These are phyloP conservation scores for Epinephelus coioides DNA, from an alignment of 2,797 vertebrate species.

Conservation along the genomic window DNA sequence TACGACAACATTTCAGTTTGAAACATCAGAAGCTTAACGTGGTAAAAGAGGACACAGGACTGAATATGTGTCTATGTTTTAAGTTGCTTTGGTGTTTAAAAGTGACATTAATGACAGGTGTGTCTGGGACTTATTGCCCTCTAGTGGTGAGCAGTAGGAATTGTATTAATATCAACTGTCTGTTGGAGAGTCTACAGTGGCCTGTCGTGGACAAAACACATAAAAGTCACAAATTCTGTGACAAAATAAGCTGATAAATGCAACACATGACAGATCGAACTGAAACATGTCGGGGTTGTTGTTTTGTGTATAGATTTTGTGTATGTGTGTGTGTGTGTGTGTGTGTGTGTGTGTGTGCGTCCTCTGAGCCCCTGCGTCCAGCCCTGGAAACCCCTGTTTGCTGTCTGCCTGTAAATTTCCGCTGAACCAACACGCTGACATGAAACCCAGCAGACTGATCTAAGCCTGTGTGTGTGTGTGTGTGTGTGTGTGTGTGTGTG, in stretches of 20 bases:
- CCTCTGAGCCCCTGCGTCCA: slow-evolving; percentile 38
- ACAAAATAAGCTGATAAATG: background rate
- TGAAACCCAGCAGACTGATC: slow-evolving; percentile 38
- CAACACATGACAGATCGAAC: background rate
- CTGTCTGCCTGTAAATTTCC: slow-evolving; percentile 37
- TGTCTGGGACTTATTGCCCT: background rate
- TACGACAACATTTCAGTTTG: too few relatives aligned
- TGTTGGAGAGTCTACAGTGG: background rate
- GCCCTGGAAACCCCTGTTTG: slow-evolving; percentile 40
- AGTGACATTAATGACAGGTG: background rate
- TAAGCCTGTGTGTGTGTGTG: slow-evolving; percentile 41
- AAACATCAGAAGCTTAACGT: too few relatives aligned
- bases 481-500: background rate
- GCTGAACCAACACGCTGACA: slow-evolving; percentile 36
- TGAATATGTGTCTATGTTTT: too few relatives aligned
- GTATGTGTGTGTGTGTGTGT: background rate
- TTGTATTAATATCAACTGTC: background rate
- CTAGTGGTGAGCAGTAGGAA: slow-evolving; percentile 1
- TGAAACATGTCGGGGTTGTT: too few relatives aligned
- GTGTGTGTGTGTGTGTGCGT: background rate
- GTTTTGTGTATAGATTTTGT: background rate
- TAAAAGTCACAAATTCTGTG: background rate
- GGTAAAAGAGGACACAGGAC: too few relatives aligned
- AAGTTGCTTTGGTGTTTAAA: background rate
- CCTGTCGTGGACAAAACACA: background rate